Evolutionary conservation across 1,140 invertebrate genomes (phyloP).

Genomic region (Cydia strobilella): DNA sequence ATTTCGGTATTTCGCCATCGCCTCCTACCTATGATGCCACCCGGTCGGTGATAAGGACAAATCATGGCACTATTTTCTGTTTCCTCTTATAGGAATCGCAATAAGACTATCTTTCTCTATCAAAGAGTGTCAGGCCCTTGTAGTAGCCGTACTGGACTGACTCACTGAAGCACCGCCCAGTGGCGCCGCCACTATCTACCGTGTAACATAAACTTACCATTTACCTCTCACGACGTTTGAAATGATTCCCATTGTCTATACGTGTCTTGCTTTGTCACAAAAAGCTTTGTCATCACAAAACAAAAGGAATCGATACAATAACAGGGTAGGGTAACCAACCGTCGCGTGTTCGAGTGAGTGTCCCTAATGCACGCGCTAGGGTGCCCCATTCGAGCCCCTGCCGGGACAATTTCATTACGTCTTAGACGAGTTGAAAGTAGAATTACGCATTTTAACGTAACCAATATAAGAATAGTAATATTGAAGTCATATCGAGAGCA

Average conservation of each 20-base stretch:
- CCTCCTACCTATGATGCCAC: too few species aligned
- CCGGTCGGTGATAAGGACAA: too few species aligned
- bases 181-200: too few species aligned
- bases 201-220: constrained; percentile 1
- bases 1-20: too few species aligned
- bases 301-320: constrained; percentile 31
- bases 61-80: too few species aligned
- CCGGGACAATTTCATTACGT: constrained; percentile 32
- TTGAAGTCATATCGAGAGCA: neutral
- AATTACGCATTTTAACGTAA: constrained; percentile 32
- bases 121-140: too few species aligned
- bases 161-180: too few species aligned
- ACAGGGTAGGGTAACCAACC: constrained; percentile 29
- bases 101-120: too few species aligned
- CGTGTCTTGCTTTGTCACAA: neutral
- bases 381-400: constrained; percentile 26
- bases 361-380: constrained; percentile 29
- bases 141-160: too few species aligned
- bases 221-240: neutral
- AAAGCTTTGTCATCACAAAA: constrained; percentile 20
- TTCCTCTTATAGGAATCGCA: too few species aligned
- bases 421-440: constrained; percentile 23
- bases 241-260: neutral
- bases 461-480: neutral
- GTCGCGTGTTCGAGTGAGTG: constrained; percentile 24